Base-by-base conservation (phyloP, 23 tunicate species). In the Aplidium turbinatum region DNA sequence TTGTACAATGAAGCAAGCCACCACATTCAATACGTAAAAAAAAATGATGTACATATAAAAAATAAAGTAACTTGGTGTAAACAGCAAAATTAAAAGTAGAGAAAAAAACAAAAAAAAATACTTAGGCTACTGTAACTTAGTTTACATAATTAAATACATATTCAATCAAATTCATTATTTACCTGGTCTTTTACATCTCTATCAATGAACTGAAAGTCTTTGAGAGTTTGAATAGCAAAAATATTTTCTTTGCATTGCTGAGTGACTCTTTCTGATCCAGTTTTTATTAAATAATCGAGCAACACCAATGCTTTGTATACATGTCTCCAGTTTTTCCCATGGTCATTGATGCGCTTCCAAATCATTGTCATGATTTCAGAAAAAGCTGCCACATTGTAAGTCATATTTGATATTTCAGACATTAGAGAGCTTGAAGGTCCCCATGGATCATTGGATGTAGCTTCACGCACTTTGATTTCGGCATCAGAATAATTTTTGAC, bases 241-340 rank as follows among this genome's bases (percentile, higher is more conserved):
- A 81, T 62, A 35, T 72, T 81, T 75, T 69, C 81, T 51, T 72
- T 86, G 56, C 93, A 86, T 2, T 86, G 81, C 18, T 47, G 36
- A 11, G 61, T 33, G n/a, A 86, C 86, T 47, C 81, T 45, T 68
- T 81, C 86, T 28, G 86, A 60, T 3, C 86, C 86, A 36, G 93
- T 86, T 79, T 86, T 86, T 11, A 86, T 62, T 47, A 86, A 34
- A 48, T 86, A 86, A 62, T 86, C 93, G 20, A 86, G 63, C 42
- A 86, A 56, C 13, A 85, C 50, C 0, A 86, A 46, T 3, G 93
- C 63, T 58, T 86, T 86, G 33, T 86, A 81, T 9, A 86, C 93
- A 61, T 81, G 93, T 45, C 86, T 47, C 93, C 93, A 86, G 47
- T 86, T 86, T 52, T 86, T 86, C 21, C 93, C 93, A 22, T 71